These are phyloP conservation scores for Holacanthus passer DNA, from an alignment of 2,113 vertebrate genomes.

Conservation along the genomic window DNA sequence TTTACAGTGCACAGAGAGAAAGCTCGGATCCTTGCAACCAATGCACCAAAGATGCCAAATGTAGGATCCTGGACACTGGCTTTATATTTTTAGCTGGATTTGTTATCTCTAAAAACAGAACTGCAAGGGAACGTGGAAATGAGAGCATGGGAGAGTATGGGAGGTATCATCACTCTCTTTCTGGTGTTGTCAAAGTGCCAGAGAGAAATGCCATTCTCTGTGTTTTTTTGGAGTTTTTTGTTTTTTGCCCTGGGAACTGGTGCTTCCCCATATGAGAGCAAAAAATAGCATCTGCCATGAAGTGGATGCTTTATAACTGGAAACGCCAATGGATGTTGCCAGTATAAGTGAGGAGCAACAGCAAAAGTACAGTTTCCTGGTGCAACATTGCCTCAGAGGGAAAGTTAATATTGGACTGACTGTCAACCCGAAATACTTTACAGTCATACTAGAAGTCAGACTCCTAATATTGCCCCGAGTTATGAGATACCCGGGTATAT, in stretches of 20 bases:
- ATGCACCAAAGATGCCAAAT: constrained; percentile 14
- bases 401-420: not conserved
- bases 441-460: not conserved
- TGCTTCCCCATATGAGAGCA: constrained; percentile 47
- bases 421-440: not conserved
- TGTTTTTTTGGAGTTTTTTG: constrained; percentile 18
- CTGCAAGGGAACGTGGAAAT: constrained; percentile 46
- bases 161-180: constrained; percentile 60
- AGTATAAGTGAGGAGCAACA: not conserved
- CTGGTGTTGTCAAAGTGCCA: constrained; percentile 64
- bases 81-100: constrained; percentile 57
- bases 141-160: constrained; percentile 71
- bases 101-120: constrained; percentile 77
- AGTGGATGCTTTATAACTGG: constrained; percentile 41
- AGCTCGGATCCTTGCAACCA: not conserved
- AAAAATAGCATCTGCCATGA: constrained; percentile 57
- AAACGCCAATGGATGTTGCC: constrained; percentile 12
- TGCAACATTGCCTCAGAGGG: not conserved
- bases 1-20: constrained; percentile 10
- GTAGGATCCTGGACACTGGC: constrained; percentile 24
- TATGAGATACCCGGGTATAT: not conserved
- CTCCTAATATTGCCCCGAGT: not conserved
- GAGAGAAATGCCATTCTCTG: constrained; percentile 58
- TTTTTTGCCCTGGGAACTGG: constrained; percentile 56
- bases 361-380: not conserved